These are phyloP conservation scores for Cephus rjabovi DNA, from an alignment of 2,888 invertebrate genomes.

Conservation along the genomic window DNA sequence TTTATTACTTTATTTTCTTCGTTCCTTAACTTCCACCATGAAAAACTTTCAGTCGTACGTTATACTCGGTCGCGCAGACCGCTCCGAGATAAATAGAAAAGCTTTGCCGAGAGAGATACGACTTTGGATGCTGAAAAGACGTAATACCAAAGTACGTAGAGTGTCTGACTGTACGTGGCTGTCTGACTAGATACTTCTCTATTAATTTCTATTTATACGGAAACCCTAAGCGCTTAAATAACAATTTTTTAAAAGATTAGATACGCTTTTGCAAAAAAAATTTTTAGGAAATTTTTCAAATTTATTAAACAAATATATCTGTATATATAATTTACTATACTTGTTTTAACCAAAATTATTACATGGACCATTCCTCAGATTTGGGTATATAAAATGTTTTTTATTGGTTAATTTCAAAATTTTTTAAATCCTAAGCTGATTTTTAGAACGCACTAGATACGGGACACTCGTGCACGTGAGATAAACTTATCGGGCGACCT, in stretches of 20 bases:
- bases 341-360: no score
- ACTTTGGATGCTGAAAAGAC: background rate
- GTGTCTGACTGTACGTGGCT: background rate
- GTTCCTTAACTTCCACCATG: background rate
- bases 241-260: background rate
- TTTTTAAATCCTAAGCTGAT: no score
- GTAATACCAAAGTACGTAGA: background rate
- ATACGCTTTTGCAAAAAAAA: no score
- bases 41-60: slow-evolving; percentile 4
- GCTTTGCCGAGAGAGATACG: slow-evolving; percentile 1
- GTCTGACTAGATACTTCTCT: background rate
- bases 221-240: background rate
- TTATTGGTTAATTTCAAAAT: no score
- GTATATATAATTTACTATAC: no score
- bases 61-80: background rate
- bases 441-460: no score
- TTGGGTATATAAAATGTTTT: no score
- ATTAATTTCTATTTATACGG: no score
- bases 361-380: no score
- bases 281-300: no score
- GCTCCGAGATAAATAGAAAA: slow-evolving; percentile 5
- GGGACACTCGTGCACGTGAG: background rate
- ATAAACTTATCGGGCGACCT: background rate
- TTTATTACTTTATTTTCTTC: background rate
- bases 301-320: no score